Evolutionary conservation across 2,113 vertebrate genomes (phyloP).

Genomic region (Clarias macrocephalus): DNA sequence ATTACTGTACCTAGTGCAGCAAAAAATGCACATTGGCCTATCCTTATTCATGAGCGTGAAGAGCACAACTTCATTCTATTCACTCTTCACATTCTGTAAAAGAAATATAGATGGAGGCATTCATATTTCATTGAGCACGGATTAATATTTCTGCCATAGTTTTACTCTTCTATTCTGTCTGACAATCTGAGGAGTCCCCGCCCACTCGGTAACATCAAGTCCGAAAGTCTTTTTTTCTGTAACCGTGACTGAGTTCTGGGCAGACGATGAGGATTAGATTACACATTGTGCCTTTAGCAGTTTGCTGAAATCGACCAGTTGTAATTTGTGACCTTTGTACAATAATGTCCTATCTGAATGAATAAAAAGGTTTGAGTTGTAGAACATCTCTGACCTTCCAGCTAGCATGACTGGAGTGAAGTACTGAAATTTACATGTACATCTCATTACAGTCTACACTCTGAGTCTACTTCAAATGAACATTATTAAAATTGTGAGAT

Average conservation of each 20-base stretch:
- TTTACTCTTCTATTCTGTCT: not conserved
- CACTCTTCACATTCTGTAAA: not conserved
- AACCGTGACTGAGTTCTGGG: not conserved
- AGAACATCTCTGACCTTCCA: not conserved
- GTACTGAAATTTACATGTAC: not conserved
- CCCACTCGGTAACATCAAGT: not conserved
- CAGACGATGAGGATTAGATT: not conserved
- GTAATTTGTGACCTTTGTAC: not conserved
- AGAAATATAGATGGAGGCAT: not conserved
- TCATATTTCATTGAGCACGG: not conserved
- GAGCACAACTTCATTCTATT: not conserved
- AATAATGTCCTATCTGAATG: not conserved
- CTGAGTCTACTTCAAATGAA: not conserved
- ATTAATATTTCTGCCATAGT: not conserved
- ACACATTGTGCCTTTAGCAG: not conserved
- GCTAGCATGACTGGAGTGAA: not conserved
- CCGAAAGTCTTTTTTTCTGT: not conserved
- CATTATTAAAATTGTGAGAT: not conserved
- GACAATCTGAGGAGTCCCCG: not conserved
- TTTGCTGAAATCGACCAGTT: conserved; percentile 8
- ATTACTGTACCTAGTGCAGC: conserved; percentile 10
- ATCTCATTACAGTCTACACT: not conserved
- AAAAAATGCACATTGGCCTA: conserved; percentile 1
- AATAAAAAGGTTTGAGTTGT: not conserved
- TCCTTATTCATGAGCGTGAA: not conserved